These are phyloP conservation scores for Lycaon pictus DNA, from an alignment of 2,113 vertebrate species.

Conservation along the genomic window DNA sequence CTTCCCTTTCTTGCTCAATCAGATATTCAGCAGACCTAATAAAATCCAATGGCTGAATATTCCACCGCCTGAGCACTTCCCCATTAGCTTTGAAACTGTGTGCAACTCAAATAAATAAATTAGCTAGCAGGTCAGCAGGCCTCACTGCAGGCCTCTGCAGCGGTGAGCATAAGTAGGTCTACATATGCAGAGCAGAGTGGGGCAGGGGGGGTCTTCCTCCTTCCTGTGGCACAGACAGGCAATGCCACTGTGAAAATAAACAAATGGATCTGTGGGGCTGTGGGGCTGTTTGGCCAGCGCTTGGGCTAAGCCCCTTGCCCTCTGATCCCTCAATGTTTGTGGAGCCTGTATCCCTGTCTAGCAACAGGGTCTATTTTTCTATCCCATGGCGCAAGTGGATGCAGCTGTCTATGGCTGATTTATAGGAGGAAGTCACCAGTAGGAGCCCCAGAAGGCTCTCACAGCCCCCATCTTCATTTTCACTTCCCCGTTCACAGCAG, in stretches of 20 bases:
- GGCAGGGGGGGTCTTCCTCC: constrained; percentile 68
- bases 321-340: constrained; percentile 88
- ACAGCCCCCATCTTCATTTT: constrained; percentile 78
- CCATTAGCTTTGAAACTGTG: not conserved
- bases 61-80: not conserved
- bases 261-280: constrained; percentile 77
- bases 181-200: constrained; percentile 40
- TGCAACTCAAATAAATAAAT: constrained; percentile 71
- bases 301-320: constrained; percentile 83
- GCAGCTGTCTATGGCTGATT: constrained; percentile 87
- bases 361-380: constrained; percentile 86
- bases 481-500: constrained; percentile 55
- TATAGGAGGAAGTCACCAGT: constrained; percentile 87
- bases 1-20: constrained; percentile 58
- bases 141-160: not conserved
- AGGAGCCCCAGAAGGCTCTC: constrained; percentile 81
- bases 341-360: constrained; percentile 86
- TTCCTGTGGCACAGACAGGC: constrained; percentile 69
- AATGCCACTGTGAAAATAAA: constrained; percentile 87
- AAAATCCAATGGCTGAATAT: not conserved
- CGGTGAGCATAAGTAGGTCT: constrained; percentile 38
- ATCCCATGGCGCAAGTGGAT: constrained; percentile 76
- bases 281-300: constrained; percentile 84
- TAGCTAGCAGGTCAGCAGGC: constrained; percentile 32
- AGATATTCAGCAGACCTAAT: constrained; percentile 31